Conservation (phyloP, 2,797 vertebrate genomes). For the Graptemys geographica region DNA sequence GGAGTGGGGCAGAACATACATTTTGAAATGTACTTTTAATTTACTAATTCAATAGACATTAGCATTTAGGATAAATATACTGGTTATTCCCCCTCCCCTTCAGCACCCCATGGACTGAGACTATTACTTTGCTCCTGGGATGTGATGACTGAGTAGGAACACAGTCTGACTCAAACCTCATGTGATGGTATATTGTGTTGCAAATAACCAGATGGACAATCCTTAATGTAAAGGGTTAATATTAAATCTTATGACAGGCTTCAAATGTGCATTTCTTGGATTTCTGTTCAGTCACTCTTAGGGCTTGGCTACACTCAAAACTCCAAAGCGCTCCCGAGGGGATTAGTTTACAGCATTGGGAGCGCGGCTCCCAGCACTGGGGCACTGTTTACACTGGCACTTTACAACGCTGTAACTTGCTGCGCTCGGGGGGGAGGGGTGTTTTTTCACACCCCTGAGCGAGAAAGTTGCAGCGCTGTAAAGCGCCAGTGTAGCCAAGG, state of each 20-base stretch:
- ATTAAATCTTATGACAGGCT: neutral
- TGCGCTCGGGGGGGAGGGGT: too few species aligned
- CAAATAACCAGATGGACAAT: neutral
- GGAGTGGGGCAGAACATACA: fast-evolving
- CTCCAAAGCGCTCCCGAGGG: too few species aligned
- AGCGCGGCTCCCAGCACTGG: too few species aligned
- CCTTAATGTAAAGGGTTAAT: constrained; percentile 21
- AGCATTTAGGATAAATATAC: neutral
- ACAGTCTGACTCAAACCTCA: neutral
- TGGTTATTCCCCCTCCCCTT: neutral
- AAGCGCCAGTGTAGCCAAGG: too few species aligned
- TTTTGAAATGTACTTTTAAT: neutral
- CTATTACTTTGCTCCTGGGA: neutral
- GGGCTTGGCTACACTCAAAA: too few species aligned
- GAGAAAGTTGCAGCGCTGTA: too few species aligned
- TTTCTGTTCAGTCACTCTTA: neutral
- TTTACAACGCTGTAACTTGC: too few species aligned
- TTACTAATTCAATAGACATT: neutral
- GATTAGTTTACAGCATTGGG: too few species aligned
- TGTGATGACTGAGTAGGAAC: neutral
- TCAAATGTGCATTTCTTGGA: neutral
- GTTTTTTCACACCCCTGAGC: too few species aligned
- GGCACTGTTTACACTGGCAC: too few species aligned
- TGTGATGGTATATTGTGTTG: neutral
- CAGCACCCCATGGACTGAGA: fast-evolving